phyloP scores from a whole-genome alignment of 2,888 invertebrate genomes.

The Adelphocoris suturalis region DNA sequence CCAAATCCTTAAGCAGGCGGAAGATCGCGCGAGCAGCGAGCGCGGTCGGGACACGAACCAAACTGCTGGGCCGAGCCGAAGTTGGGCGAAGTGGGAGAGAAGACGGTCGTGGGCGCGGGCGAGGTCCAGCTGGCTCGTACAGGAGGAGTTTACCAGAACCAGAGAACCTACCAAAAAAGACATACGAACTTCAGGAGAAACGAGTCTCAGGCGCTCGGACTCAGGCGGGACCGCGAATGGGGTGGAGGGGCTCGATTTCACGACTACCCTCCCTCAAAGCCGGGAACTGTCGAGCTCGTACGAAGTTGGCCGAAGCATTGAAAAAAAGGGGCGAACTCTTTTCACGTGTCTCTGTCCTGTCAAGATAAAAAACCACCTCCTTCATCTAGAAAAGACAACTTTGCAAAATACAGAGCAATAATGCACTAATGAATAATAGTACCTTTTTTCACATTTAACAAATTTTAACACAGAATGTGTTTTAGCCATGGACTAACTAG shows the following conservation, averaged over 20 bases:
- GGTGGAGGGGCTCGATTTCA: neutral
- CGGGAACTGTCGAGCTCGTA: neutral
- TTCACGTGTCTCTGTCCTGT: neutral
- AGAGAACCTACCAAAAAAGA: slow-evolving; percentile 9
- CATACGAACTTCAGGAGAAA: neutral
- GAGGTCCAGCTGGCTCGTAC: neutral
- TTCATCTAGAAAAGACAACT: no score
- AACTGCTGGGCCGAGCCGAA: slow-evolving; percentile 17
- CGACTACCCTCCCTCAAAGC: neutral
- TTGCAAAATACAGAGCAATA: no score
- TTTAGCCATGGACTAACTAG: no score
- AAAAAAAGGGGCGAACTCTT: neutral
- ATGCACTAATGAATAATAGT: no score
- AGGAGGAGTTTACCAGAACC: neutral
- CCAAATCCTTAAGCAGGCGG: neutral
- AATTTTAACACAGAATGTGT: no score
- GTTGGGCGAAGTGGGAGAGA: neutral
- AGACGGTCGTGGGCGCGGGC: no score
- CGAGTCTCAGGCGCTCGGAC: neutral
- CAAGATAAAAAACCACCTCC: no score
- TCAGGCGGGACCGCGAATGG: neutral
- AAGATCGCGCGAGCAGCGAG: neutral
- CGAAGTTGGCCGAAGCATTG: slow-evolving; percentile 17
- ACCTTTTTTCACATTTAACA: no score
- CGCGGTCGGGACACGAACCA: neutral